These are phyloP conservation scores for Pedicia rivosa DNA, from an alignment of 2,888 invertebrate species.

Conservation along the genomic window DNA sequence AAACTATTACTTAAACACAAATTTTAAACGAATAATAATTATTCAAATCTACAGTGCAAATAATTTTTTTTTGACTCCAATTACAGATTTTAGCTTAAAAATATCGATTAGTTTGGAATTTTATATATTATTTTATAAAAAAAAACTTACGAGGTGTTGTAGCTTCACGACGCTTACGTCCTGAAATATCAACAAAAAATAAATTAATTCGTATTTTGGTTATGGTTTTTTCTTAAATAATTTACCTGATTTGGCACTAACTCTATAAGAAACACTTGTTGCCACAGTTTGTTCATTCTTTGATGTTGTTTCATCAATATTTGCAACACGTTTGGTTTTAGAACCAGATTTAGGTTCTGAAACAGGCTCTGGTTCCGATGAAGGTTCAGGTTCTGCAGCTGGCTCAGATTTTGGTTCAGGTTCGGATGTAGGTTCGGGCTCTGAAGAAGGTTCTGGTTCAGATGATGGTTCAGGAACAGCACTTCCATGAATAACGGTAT, in stretches of 20 bases:
- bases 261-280: conserved; percentile 64
- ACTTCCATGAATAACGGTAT: conserved; percentile 22
- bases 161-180: too few relatives aligned
- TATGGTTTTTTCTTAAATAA: too few relatives aligned
- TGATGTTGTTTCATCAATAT: conserved; percentile 31
- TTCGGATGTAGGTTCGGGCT: conserved; percentile 29
- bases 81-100: too few relatives aligned
- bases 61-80: too few relatives aligned
- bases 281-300: conserved; percentile 54
- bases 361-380: conserved; percentile 27
- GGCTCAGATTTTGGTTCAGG: conserved; percentile 31
- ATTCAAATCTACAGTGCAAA: too few relatives aligned
- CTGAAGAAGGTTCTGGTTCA: conserved; percentile 28
- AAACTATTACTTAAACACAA: too few relatives aligned
- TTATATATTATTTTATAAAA: too few relatives aligned
- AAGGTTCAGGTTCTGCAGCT: conserved; percentile 22
- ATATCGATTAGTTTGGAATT: too few relatives aligned
- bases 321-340: conserved; percentile 37
- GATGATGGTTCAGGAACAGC: conserved; percentile 23
- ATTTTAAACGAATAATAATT: too few relatives aligned
- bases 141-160: too few relatives aligned
- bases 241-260: conserved; percentile 39
- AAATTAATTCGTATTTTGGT: too few relatives aligned
- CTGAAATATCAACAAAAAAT: too few relatives aligned
- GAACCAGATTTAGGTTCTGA: conserved; percentile 29